phyloP scores from a whole-genome alignment of 2,888 invertebrate species.

The Cantharis rufa region DNA sequence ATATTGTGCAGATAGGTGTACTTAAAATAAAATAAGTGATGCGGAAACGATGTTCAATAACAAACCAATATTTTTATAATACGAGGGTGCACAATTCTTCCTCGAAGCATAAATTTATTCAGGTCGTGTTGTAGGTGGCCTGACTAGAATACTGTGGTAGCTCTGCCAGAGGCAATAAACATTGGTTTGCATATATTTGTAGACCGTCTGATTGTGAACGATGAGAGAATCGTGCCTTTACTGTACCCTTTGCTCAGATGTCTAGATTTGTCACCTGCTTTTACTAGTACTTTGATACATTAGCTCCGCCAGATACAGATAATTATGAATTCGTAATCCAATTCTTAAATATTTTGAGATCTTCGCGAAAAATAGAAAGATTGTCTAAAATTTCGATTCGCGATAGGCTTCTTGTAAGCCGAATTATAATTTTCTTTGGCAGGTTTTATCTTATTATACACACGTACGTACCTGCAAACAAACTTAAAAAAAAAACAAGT shows the following conservation, averaged over 20 bases:
- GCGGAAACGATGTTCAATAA: constrained; percentile 33
- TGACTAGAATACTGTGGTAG: constrained; percentile 33
- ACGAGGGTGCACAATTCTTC: constrained; percentile 31
- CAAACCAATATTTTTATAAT: constrained; percentile 33
- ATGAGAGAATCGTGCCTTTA: constrained; percentile 34
- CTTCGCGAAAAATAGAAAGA: neutral
- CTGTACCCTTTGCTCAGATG: constrained; percentile 11
- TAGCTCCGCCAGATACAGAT: neutral
- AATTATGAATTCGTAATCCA: neutral
- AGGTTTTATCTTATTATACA: neutral
- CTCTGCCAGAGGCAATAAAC: constrained; percentile 36
- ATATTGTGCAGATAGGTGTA: neutral
- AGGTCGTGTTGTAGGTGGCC: constrained; percentile 34
- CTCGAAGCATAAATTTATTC: constrained; percentile 34
- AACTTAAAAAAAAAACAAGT: neutral
- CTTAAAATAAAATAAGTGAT: constrained; percentile 26
- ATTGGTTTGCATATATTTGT: constrained; percentile 40
- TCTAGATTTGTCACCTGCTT: constrained; percentile 21
- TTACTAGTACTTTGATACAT: constrained; percentile 6
- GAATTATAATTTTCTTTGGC: neutral
- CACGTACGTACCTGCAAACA: constrained; percentile 4
- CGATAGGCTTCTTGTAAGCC: neutral
- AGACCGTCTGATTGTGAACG: constrained; percentile 36
- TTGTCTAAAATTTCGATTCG: neutral
- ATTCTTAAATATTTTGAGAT: neutral